Percentiles rank a stretch among this genome's conserved stretches.
These are phyloP conservation scores for Sarcophaga carnaria DNA, from an alignment of 2,888 invertebrate species.

Conservation along the genomic window DNA sequence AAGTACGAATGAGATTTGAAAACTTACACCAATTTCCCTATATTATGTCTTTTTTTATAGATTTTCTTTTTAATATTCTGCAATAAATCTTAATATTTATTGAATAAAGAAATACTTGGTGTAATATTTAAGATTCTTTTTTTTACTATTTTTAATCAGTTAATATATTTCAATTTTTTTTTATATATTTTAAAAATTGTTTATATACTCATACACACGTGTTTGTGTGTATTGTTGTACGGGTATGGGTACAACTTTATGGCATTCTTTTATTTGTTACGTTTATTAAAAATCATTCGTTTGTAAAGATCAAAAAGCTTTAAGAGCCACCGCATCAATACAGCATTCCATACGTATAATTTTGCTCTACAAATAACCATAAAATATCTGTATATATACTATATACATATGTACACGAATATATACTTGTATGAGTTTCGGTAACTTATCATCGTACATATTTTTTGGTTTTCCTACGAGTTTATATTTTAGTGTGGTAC, in stretches of 20 bases:
- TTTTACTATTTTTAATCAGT: too few relatives aligned
- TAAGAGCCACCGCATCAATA: slow-evolving; percentile 62
- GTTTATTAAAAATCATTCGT: slow-evolving; percentile 80
- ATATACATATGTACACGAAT: slow-evolving; percentile 12
- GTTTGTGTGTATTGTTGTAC: slow-evolving; percentile 41
- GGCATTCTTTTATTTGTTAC: slow-evolving; percentile 71
- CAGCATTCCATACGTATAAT: slow-evolving; percentile 58
- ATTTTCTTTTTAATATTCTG: too few relatives aligned
- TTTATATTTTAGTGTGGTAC: slow-evolving; percentile 38
- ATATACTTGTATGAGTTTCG: slow-evolving; percentile 27
- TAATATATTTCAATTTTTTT: too few relatives aligned
- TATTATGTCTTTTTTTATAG: too few relatives aligned
- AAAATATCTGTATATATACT: slow-evolving; percentile 31
- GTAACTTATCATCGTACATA: slow-evolving; percentile 57
- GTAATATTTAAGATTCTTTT: too few relatives aligned
- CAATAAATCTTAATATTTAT: neutral
- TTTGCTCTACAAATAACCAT: slow-evolving; percentile 39
- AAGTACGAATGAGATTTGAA: too few relatives aligned
- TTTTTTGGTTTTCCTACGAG: slow-evolving; percentile 55
- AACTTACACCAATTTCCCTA: too few relatives aligned
- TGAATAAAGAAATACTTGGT: neutral
- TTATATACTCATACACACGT: neutral
- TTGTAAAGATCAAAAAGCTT: slow-evolving; percentile 81
- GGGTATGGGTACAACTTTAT: slow-evolving; percentile 59
- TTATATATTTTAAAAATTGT: too few relatives aligned